Conservation (phyloP, 1,140 invertebrate species). For the Rhopalosiphum padi region DNA sequence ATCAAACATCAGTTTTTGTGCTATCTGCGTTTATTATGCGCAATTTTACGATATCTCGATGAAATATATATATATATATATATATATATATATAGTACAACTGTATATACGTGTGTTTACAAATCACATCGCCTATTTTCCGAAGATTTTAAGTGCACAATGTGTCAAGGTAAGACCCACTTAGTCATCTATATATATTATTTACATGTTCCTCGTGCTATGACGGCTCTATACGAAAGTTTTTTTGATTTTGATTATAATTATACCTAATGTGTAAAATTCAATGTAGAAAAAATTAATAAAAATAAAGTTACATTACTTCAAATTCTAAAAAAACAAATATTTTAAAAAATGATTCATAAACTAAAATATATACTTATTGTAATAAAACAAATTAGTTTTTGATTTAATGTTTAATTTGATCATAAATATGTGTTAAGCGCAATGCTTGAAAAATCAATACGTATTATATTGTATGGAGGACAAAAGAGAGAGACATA, state of each 20-base stretch:
- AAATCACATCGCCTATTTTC: neutral
- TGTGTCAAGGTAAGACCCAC: neutral
- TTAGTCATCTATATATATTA: neutral
- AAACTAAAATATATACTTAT: no score
- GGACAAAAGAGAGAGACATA: neutral
- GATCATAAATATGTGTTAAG: neutral
- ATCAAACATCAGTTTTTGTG: no score
- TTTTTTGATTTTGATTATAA: neutral
- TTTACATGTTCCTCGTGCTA: neutral
- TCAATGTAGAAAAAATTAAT: neutral
- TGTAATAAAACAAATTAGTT: neutral
- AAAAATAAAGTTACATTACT: neutral
- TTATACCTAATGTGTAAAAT: neutral
- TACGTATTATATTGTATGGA: neutral
- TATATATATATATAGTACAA: neutral
- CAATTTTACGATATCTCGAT: neutral
- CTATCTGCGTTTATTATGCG: no score
- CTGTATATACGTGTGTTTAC: neutral
- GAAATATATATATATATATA: no score
- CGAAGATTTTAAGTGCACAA: neutral
- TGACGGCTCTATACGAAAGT: neutral
- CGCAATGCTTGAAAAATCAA: neutral
- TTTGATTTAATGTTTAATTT: neutral
- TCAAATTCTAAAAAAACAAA: neutral
- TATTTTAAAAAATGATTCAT: neutral